Percentiles rank a stretch among this genome's conserved stretches.
Conservation (phyloP, 2,888 invertebrate genomes). For the Drosophila nr. medialis region DNA sequence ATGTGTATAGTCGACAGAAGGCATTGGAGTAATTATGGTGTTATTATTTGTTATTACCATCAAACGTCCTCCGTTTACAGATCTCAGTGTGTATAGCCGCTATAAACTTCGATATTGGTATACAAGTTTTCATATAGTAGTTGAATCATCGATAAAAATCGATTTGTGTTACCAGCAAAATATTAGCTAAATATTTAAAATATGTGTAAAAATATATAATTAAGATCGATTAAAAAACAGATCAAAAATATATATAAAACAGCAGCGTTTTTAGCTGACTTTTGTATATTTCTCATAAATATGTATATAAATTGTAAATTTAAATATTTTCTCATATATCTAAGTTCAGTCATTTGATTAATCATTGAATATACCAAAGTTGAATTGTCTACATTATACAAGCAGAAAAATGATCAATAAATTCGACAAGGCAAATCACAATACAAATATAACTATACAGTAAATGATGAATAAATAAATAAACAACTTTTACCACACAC, state of each 20-base stretch:
- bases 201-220: neutral
- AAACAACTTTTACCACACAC: slow-evolving; percentile 3
- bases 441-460: slow-evolving; percentile 19
- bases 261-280: neutral
- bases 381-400: slow-evolving; percentile 21
- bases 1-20: neutral
- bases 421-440: slow-evolving; percentile 9
- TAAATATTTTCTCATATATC: neutral
- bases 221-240: neutral
- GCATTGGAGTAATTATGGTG: neutral
- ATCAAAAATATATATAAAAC: neutral
- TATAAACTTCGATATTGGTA: neutral
- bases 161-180: neutral
- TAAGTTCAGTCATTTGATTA: neutral
- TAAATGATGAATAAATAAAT: slow-evolving; percentile 25
- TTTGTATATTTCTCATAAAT: neutral
- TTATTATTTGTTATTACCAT: neutral
- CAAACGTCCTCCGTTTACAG: neutral
- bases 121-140: neutral
- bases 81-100: neutral
- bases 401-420: slow-evolving; percentile 8
- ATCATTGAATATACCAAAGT: slow-evolving; percentile 4
- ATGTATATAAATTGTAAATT: neutral
- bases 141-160: neutral
- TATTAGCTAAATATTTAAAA: neutral